Percentiles rank a stretch among this genome's conserved stretches.
Conservation (phyloP, 2,797 vertebrate species). For the Falco biarmicus region DNA sequence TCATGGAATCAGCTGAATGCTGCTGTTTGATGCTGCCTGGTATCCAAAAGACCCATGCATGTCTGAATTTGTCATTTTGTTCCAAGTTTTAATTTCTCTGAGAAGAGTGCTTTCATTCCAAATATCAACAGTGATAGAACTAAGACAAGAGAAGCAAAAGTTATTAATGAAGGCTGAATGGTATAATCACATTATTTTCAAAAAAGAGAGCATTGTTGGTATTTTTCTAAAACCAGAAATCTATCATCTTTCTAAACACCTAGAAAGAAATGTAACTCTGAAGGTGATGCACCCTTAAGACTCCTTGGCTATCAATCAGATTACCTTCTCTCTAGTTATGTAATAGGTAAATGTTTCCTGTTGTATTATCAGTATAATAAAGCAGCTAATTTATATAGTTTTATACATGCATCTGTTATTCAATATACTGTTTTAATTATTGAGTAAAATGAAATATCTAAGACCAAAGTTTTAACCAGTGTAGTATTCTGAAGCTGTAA, state of each 20-base stretch:
- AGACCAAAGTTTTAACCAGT: background rate
- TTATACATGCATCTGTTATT: background rate
- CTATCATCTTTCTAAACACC: background rate
- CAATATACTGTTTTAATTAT: background rate
- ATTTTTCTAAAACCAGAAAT: background rate
- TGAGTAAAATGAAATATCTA: background rate
- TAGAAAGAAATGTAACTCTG: background rate
- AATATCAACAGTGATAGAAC: background rate
- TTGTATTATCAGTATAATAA: background rate
- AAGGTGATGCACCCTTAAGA: background rate
- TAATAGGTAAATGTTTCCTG: background rate
- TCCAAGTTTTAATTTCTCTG: background rate
- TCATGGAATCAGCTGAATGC: background rate
- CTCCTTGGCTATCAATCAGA: background rate
- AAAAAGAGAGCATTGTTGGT: background rate
- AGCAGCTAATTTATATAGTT: background rate
- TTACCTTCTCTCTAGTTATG: background rate
- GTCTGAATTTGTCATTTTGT: background rate
- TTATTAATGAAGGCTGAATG: background rate
- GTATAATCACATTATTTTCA: background rate
- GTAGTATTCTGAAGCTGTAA: background rate
- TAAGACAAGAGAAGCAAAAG: background rate
- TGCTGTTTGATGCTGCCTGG: background rate
- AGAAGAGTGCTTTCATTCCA: background rate
- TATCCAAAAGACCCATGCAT: background rate